A percentile compares a stretch with the other conserved stretches of the same genome.
phyloP scores from a whole-genome alignment of 92 coral and sea anemone genomes.

The Micromussa lordhowensis region DNA sequence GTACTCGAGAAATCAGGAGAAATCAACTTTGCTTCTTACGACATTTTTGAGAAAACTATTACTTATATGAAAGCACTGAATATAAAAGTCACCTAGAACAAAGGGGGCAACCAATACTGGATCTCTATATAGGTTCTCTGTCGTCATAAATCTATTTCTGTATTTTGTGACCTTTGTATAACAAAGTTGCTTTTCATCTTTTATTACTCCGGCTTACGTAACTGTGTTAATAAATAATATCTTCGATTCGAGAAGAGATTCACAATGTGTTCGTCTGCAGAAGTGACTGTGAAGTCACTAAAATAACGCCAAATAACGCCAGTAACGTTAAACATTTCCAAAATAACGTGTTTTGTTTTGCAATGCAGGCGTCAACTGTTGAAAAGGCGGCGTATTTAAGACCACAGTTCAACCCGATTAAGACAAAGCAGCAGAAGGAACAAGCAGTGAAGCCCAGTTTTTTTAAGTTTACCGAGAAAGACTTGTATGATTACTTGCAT shows the following conservation, averaged over 20 bases:
- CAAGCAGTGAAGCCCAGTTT: background rate
- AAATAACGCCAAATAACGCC: background rate
- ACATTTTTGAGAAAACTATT: background rate
- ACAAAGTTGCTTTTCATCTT: background rate
- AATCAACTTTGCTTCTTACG: slow-evolving; percentile 10
- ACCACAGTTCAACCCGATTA: background rate
- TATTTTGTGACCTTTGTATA: background rate
- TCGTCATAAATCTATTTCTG: background rate
- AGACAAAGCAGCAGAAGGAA: slow-evolving; percentile 13
- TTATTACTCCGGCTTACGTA: background rate
- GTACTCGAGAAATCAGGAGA: background rate
- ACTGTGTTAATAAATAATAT: background rate
- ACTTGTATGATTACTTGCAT: slow-evolving; percentile 36
- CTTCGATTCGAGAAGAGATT: background rate
- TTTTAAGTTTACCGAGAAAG: slow-evolving; percentile 34
- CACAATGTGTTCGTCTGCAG: background rate
- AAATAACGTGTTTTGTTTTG: background rate
- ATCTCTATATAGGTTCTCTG: background rate
- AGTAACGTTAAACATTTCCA: background rate
- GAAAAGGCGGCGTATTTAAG: slow-evolving; percentile 2
- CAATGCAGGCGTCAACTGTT: slow-evolving; percentile 43
- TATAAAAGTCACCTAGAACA: background rate
- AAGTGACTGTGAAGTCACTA: background rate
- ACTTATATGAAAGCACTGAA: background rate
- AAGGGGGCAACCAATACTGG: background rate